These are phyloP conservation scores for Caenorhabditis sp. DNA, from an alignment of 2,888 invertebrate genomes.

Conservation along the genomic window DNA sequence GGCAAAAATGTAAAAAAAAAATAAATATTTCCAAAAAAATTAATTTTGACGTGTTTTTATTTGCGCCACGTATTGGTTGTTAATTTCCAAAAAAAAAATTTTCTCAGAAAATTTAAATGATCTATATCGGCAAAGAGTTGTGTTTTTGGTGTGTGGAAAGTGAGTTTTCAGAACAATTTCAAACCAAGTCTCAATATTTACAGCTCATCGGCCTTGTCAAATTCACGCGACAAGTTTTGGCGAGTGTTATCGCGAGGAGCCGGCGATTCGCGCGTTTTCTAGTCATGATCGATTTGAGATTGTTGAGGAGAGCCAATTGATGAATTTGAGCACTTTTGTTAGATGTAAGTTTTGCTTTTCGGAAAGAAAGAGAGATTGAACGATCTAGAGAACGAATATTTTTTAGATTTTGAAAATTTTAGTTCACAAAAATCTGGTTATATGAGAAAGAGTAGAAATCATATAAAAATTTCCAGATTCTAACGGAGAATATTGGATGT, in stretches of 20 bases:
- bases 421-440: no score
- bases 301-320: slow-evolving; percentile 2
- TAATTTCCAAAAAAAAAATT: background rate
- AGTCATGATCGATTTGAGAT: slow-evolving; percentile 21
- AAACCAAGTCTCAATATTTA: background rate
- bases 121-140: slow-evolving; percentile 13
- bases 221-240: slow-evolving; percentile 3
- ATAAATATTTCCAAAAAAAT: background rate
- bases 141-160: slow-evolving; percentile 41
- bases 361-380: background rate
- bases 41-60: background rate
- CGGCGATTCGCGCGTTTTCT: slow-evolving; percentile 9
- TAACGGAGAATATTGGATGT: slow-evolving; percentile 7
- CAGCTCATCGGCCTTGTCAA: slow-evolving; percentile 10
- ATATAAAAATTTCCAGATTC: slow-evolving; percentile 12
- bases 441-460: no score
- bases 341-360: background rate
- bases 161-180: slow-evolving; percentile 1
- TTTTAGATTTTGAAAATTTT: background rate
- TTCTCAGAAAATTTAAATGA: background rate
- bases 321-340: background rate
- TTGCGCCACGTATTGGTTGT: background rate
- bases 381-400: no score
- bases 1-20: slow-evolving; percentile 13
- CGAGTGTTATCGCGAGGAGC: slow-evolving; percentile 7